Evolutionary conservation across 2,113 vertebrate species (phyloP), one percentile per base, ranked within the genome.

Genomic region (Plectropomus leopardus): DNA sequence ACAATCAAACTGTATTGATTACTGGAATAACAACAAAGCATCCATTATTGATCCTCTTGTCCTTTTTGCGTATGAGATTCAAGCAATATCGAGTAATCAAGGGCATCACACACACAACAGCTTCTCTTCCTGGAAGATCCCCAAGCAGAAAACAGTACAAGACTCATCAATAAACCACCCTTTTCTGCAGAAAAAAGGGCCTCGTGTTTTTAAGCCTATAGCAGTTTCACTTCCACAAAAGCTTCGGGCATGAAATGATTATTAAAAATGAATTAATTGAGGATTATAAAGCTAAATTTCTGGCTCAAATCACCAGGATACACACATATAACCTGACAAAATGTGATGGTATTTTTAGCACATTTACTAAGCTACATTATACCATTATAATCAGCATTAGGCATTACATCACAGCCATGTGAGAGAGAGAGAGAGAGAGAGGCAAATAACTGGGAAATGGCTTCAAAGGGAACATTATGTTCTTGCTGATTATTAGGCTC

Each of bases 21-120:
- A 79, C 76, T 83, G 66, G 80, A 90, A 89, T 92, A 91, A 89
- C 86, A 92, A 92, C 92, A 93, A 92, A 92, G 90, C 87, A 91
- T 93, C 86, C 87, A 87, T 82, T 90, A 93, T 94, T 86, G 93
- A 95, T 92, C 76, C 14, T 47, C 73, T 77, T 83, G 82, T 90
- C 90, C 81, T 90, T 90, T 93, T 86, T 88, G 84, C 8, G 64
- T 88, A 89, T 92, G 79, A 92, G 90, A 93, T 84, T 89, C 54
- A 81, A 91, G 88, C 85, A 80, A 85, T 78, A 86, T 87, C 58
- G 75, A 88, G 77, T 86, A 90, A 90, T 92, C 88, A 93, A 93
- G 91, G 92, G 77, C 92, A 68, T 86, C 24, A 21, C 23, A 50
- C 64, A 50, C 26, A 50, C 3, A 9, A 47, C 42, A 24, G 24